phyloP scores from a whole-genome alignment of 64 coral and sea anemone genomes.

The Dendrophyllia cribrosa region DNA sequence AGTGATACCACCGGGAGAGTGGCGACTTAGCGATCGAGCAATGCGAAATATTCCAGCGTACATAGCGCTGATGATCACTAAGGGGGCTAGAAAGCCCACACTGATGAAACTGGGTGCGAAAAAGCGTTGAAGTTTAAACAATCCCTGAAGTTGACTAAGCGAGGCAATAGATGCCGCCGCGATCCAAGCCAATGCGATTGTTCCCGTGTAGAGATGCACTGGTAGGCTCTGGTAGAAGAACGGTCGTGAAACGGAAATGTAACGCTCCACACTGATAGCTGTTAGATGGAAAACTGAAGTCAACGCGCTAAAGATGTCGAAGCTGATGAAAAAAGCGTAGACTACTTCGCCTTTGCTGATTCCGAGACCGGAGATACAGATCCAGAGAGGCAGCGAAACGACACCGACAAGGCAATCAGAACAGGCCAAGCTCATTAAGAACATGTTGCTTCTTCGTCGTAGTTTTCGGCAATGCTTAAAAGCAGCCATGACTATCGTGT shows the following conservation, averaged over 20 bases:
- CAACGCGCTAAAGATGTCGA: slow-evolving; percentile 36
- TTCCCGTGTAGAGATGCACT: background rate
- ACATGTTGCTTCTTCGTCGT: background rate
- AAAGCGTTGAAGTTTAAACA: slow-evolving; percentile 3
- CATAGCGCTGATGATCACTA: slow-evolving; percentile 30
- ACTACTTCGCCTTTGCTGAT: background rate
- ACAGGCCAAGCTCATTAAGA: background rate
- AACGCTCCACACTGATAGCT: slow-evolving; percentile 34
- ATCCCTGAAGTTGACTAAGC: background rate
- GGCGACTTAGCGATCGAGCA: slow-evolving; percentile 1
- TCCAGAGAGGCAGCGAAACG: background rate
- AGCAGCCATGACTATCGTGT: slow-evolving; percentile 5
- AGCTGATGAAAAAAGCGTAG: slow-evolving; percentile 23
- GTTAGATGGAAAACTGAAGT: slow-evolving; percentile 50
- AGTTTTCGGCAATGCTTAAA: slow-evolving; percentile 8
- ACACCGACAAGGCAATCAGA: slow-evolving; percentile 5
- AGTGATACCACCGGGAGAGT: background rate
- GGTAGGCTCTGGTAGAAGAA: slow-evolving; percentile 31
- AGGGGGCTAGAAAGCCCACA: slow-evolving; percentile 12
- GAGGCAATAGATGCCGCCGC: slow-evolving; percentile 1
- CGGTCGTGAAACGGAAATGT: slow-evolving; percentile 22
- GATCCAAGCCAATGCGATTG: slow-evolving; percentile 20
- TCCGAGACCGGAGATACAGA: slow-evolving; percentile 1
- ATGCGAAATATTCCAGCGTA: slow-evolving; percentile 56
- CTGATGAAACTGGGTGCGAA: background rate